Conservation (phyloP, 2,888 invertebrate species). For the Hololepta plana region DNA sequence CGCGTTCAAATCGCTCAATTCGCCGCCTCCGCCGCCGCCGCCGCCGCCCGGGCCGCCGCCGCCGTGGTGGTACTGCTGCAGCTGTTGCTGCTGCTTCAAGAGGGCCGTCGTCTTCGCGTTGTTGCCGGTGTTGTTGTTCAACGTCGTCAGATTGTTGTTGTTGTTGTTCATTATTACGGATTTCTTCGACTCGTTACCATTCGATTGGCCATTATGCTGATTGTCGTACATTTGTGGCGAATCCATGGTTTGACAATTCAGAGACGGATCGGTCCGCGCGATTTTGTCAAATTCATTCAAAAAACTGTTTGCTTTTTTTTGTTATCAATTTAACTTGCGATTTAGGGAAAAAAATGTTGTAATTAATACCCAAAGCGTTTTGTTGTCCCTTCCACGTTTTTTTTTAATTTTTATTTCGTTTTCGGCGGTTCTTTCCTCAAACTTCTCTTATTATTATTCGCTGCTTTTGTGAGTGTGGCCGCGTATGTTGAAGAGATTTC, state of each 20-base stretch:
- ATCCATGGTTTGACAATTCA: conserved; percentile 37
- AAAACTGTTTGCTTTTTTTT: too few relatives aligned
- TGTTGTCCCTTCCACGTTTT: too few relatives aligned
- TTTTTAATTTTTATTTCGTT: too few relatives aligned
- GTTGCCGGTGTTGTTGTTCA: conserved; percentile 27
- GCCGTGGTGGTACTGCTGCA: conserved; percentile 54
- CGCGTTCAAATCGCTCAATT: conserved; percentile 75
- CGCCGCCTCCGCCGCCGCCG: conserved; percentile 51
- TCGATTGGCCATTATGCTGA: conserved; percentile 33
- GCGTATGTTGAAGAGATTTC: too few relatives aligned
- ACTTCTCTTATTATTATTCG: conserved; percentile 3
- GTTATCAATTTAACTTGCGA: too few relatives aligned
- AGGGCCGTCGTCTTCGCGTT: conserved; percentile 37
- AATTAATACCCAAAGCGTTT: too few relatives aligned
- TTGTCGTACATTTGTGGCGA: conserved; percentile 78
- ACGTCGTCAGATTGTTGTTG: conserved; percentile 29
- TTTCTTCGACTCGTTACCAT: conserved; percentile 35
- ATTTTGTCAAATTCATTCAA: too few relatives aligned
- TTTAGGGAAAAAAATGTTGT: too few relatives aligned
- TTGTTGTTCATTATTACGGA: conserved; percentile 28
- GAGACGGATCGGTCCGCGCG: conserved; percentile 3
- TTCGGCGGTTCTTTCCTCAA: too few relatives aligned
- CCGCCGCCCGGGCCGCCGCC: conserved; percentile 43
- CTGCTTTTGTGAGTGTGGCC: too few relatives aligned
- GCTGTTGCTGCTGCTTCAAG: conserved; percentile 45